Evolutionary conservation across 2,888 invertebrate species (phyloP).

Genomic region (Catotricha subobsoleta): DNA sequence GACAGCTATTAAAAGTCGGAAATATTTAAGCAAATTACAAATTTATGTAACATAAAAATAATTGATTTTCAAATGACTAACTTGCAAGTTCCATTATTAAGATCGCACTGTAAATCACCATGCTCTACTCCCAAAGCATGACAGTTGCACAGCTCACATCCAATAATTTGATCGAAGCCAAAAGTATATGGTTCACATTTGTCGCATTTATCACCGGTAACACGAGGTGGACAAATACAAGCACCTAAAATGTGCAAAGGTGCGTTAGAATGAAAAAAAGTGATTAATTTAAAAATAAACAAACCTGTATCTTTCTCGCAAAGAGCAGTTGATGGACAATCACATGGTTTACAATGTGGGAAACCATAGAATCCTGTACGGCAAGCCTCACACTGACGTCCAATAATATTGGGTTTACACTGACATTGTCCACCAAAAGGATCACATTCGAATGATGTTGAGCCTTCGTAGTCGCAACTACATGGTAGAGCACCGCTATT

Average conservation of each 20-base stretch:
- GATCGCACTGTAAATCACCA: slow-evolving; percentile 70
- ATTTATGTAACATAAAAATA: slow-evolving; percentile 1
- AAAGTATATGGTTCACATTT: slow-evolving; percentile 76
- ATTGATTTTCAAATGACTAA: slow-evolving; percentile 27
- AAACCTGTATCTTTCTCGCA: slow-evolving; percentile 58
- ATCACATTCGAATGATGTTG: slow-evolving; percentile 72
- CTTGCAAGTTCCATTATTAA: slow-evolving; percentile 69
- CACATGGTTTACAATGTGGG: slow-evolving; percentile 79
- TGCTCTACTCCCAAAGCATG: slow-evolving; percentile 61
- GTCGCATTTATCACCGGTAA: slow-evolving; percentile 78
- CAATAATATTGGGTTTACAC: slow-evolving; percentile 85
- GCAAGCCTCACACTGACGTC: slow-evolving; percentile 60
- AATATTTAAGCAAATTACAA: slow-evolving; percentile 1
- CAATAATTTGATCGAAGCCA: slow-evolving; percentile 83
- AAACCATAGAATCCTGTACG: slow-evolving; percentile 71
- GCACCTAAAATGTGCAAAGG: no score
- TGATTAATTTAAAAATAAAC: no score
- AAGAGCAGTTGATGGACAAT: slow-evolving; percentile 66
- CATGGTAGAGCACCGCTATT: slow-evolving; percentile 86
- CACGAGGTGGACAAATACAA: slow-evolving; percentile 84
- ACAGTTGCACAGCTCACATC: slow-evolving; percentile 91
- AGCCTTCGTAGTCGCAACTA: slow-evolving; percentile 75
- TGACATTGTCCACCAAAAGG: slow-evolving; percentile 92
- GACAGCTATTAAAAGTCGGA: slow-evolving; percentile 40
- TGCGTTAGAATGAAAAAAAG: no score